Percentiles rank a stretch among this genome's conserved stretches.
Evolutionary conservation across 2,797 vertebrate genomes (phyloP).

Genomic region (Denticeps clupeoides): DNA sequence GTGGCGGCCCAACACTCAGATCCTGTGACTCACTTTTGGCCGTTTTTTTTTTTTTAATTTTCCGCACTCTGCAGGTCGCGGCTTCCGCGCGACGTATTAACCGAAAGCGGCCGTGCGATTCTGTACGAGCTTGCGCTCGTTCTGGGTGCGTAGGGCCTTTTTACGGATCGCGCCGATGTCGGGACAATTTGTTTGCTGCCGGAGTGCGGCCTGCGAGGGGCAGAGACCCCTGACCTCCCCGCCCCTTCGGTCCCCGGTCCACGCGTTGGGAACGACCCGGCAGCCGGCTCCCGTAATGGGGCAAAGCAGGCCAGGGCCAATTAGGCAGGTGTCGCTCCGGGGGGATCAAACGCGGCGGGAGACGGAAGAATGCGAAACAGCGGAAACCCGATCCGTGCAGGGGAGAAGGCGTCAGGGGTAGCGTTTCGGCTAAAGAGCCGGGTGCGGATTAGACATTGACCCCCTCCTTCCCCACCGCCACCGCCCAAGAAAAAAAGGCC

Average conservation of each 20-base stretch:
- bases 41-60: conserved; percentile 19
- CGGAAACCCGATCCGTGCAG: conserved; percentile 31
- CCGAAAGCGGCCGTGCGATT: background rate
- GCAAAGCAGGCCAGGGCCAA: conserved; percentile 12
- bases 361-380: conserved; percentile 21
- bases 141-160: conserved; percentile 27
- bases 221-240: conserved; percentile 52
- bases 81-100: background rate
- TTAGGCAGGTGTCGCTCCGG: conserved; percentile 21
- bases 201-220: conserved; percentile 39
- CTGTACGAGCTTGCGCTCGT: conserved; percentile 15
- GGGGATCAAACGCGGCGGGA: conserved; percentile 31
- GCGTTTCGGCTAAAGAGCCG: conserved; percentile 16
- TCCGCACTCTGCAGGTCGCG: background rate
- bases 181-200: conserved; percentile 47
- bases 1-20: too few species aligned
- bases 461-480: too few species aligned
- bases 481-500: too few species aligned
- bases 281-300: conserved; percentile 5
- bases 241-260: conserved; percentile 45
- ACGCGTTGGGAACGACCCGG: conserved; percentile 37
- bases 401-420: conserved; percentile 30
- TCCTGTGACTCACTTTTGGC: conserved; percentile 3
- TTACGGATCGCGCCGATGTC: conserved; percentile 23
- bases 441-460: conserved; percentile 11